Evolutionary conservation across 2,113 vertebrate genomes (phyloP), one percentile per base, ranked within the genome.

Genomic region (Dryoscopus gambensis): DNA sequence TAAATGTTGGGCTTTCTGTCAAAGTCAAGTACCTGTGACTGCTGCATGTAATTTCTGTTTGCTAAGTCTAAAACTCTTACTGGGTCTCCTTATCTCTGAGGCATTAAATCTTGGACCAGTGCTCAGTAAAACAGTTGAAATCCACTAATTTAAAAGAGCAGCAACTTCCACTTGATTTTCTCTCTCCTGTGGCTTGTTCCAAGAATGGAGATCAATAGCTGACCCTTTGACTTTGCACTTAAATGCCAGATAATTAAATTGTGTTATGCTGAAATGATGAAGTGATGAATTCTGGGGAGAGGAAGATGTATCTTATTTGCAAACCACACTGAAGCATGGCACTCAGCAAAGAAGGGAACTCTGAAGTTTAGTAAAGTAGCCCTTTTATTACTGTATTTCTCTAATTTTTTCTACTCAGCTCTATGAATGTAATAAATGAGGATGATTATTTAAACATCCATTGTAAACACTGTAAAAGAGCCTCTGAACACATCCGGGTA

Each of bases 191-290:
- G 60, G 19, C 73, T 93, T 87, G 11, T 89, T 90, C 76, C 60
- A 81, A 71, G 80, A 80, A 84, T 22, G 40, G 64, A 93, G 80
- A 96, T 93, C 92, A 74, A 91, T 78, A 91, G 49, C 56, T 81
- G 64, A 89, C 60, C 71, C 64, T 89, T 84, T 90, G 75, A 50
- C 86, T 95, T 84, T 53, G 69, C 39, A 71, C 60, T 92, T 90
- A 78, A 75, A 87, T 78, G 35, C 60, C 87, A 84, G 47, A 81
- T 87, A 95, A 96, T 95, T 81, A 95, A 96, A 87, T 31, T 64
- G 86, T 74, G 44, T 84, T 92, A 70, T 63, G 47, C 35, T 81
- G 83, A 94, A 93, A 85, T 59, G 68, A 92, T 85, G 55, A 92
- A 88, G 67, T 79, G 79, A 80, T 84, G 60, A 78, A 87, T 95